Base-by-base conservation (phyloP, 2,888 invertebrate genomes). In the Nectonema munidae region DNA sequence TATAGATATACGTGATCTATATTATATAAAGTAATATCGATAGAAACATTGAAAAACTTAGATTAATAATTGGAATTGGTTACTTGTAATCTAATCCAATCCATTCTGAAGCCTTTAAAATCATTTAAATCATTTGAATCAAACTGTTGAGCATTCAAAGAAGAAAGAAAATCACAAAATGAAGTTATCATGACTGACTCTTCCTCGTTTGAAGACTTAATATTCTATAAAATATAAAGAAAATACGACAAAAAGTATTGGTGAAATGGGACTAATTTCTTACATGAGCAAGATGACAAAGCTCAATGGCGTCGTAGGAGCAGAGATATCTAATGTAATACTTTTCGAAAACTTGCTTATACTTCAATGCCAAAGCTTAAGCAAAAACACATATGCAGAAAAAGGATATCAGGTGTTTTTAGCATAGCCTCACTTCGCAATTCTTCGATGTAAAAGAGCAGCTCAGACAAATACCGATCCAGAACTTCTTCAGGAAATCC, bases 381-480 rank as follows among this genome's bases (percentile, higher is more conserved):
- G 48, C n/a, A n/a, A n/a, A n/a, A n/a, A n/a, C n/a, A 38, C 41
- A 29, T 20, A 38, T 16, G 11, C 5, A 21, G 14, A 13, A 9
- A 11, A 11, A 32, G 11, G 33, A 32, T 15, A 11, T 36, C 9
- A 19, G 11, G 29, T 9, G 11, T 30, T 11, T 11, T 9, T 29
- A 21, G 13, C 11, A 9, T 13, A 15, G 28, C 41, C 41, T 39
- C 44, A 56, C 74, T 76, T 48, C 89, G 64, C 37, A 99, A 56
- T 55, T 99, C 95, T 54, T 89, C 83, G 69, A 95, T 86, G 51
- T 89, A 83, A 52, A 89, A 95, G 5, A 99, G 59, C 32, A 99
- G 59, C 55, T 99, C 95, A 2, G 95, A 89, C 30, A 99, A 61
- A 52, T 86, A 20, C 52, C 54, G 64, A 53, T 89, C 89, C 1